Evolutionary conservation across 2,888 invertebrate species (phyloP).

Genomic region (Drosophila basisetae): DNA sequence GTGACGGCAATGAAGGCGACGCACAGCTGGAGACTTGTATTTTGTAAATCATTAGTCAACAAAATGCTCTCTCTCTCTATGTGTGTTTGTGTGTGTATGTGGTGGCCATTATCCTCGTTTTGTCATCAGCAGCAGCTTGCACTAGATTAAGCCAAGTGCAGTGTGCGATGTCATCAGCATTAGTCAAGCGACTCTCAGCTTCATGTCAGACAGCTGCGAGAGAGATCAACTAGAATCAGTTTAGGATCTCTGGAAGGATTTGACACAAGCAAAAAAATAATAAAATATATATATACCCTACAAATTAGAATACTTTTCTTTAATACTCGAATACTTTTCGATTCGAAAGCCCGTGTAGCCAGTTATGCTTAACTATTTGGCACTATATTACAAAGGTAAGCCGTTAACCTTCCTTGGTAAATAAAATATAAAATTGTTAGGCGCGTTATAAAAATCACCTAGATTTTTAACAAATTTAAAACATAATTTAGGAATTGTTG

Average conservation of each 20-base stretch:
- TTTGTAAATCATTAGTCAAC: constrained; percentile 80
- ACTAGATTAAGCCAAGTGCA: constrained; percentile 64
- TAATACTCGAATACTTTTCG: background rate
- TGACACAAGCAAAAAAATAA: background rate
- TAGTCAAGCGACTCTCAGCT: constrained; percentile 27
- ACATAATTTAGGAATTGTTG: too few relatives aligned
- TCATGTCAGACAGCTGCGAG: background rate
- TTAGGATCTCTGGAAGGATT: background rate
- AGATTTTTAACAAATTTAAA: background rate
- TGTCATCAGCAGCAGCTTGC: constrained; percentile 61
- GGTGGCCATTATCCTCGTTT: constrained; percentile 54
- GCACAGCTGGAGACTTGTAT: constrained; percentile 72
- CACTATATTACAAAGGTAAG: background rate
- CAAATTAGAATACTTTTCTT: background rate
- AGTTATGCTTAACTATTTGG: background rate
- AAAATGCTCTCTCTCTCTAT: constrained; percentile 27
- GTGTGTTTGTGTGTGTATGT: constrained; percentile 15
- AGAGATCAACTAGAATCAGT: constrained; percentile 46
- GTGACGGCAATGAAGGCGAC: constrained; percentile 51
- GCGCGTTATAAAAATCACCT: background rate
- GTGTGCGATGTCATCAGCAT: constrained; percentile 72
- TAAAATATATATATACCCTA: background rate
- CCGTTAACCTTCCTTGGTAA: background rate
- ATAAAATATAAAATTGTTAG: background rate
- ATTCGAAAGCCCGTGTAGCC: background rate